Conservation (phyloP, 2,113 vertebrate species). For the Oncorhynchus tshawytscha region DNA sequence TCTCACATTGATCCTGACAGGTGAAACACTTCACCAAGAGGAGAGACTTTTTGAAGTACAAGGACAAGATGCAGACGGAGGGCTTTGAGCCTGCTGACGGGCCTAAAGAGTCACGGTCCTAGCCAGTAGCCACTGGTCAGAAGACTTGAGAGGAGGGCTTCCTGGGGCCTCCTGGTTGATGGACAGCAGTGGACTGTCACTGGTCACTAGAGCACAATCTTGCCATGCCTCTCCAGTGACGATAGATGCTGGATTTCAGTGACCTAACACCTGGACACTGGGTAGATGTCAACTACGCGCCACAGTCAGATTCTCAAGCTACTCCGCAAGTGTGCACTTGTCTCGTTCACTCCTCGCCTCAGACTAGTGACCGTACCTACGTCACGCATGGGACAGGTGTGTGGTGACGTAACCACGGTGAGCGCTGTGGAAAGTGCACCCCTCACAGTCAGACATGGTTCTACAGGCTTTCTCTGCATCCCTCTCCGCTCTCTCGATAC, state of each 20-base stretch:
- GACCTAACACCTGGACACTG: too few species aligned
- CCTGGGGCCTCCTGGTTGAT: not conserved
- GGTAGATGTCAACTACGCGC: too few species aligned
- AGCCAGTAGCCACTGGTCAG: conserved; percentile 26
- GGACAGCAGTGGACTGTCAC: not conserved
- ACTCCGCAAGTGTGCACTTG: too few species aligned
- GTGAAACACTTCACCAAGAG: conserved; percentile 92
- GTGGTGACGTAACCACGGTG: not conserved
- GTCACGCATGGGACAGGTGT: too few species aligned
- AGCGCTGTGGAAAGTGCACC: not conserved
- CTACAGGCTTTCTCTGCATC: not conserved
- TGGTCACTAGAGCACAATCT: too few species aligned
- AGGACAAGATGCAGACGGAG: conserved; percentile 83
- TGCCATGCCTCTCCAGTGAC: too few species aligned
- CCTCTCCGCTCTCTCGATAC: not conserved
- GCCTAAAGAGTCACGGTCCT: conserved; percentile 59
- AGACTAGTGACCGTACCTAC: too few species aligned
- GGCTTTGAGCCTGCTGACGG: conserved; percentile 74
- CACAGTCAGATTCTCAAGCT: too few species aligned
- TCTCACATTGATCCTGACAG: conserved; percentile 60
- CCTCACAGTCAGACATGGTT: not conserved
- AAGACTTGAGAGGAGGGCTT: not conserved
- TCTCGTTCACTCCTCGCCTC: too few species aligned
- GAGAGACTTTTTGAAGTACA: conserved; percentile 93
- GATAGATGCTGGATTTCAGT: too few species aligned